phyloP scores from a whole-genome alignment of 2,888 invertebrate species.

The Linnaemya vulpina region DNA sequence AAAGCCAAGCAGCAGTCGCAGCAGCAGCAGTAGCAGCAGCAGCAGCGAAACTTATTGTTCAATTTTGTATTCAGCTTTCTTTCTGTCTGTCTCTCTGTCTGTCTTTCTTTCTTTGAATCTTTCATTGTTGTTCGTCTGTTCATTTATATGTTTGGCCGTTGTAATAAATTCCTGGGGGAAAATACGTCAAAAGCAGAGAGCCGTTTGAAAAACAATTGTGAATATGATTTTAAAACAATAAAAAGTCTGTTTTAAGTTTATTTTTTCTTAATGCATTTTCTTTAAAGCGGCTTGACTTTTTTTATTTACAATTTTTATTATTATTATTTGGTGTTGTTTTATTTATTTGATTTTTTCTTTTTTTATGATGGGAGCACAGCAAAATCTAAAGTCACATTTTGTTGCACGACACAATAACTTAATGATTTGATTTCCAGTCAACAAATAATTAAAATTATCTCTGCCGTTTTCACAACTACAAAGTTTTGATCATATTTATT shows the following conservation, averaged over 20 bases:
- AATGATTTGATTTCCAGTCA: conserved; percentile 24
- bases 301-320: conserved; percentile 11
- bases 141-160: conserved; percentile 8
- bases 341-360: background rate
- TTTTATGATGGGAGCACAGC: background rate
- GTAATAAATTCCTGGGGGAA: conserved; percentile 47
- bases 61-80: conserved; percentile 45
- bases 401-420: conserved; percentile 55
- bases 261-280: conserved; percentile 28
- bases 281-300: conserved; percentile 44
- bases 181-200: conserved; percentile 36
- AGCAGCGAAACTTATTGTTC: conserved; percentile 52
- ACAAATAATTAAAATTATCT: conserved; percentile 39
- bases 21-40: no score
- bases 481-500: conserved; percentile 26
- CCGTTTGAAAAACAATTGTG: conserved; percentile 49
- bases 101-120: background rate
- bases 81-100: background rate
- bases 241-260: no score
- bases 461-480: conserved; percentile 7
- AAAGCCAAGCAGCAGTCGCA: conserved; percentile 44
- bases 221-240: conserved; percentile 23
- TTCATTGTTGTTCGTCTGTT: background rate
- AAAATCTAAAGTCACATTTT: conserved; percentile 31
- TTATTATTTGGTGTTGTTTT: background rate